Evolutionary conservation across 2,113 vertebrate species (phyloP).

Genomic region (Chiloscyllium plagiosum): DNA sequence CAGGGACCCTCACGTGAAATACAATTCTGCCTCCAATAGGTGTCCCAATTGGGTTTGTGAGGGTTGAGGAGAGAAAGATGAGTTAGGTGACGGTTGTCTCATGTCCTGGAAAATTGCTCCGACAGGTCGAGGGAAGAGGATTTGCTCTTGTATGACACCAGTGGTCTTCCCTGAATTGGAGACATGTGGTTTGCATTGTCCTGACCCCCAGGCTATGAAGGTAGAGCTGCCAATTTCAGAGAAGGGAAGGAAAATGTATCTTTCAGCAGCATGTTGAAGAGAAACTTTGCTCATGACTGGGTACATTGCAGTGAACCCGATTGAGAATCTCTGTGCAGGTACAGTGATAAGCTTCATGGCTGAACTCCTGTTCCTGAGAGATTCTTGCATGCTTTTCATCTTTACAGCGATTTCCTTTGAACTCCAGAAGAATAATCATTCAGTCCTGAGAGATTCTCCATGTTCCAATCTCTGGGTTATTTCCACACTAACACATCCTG

Average conservation of each 20-base stretch:
- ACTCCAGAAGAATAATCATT: background rate
- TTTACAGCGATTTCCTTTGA: background rate
- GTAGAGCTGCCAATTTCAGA: background rate
- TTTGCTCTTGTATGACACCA: background rate
- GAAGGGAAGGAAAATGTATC: background rate
- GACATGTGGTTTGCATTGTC: background rate
- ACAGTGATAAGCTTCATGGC: background rate
- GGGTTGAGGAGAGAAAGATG: background rate
- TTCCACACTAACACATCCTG: background rate
- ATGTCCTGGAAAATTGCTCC: background rate
- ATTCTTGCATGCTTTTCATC: background rate
- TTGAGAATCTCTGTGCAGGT: background rate
- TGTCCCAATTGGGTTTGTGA: background rate
- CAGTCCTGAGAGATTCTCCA: background rate
- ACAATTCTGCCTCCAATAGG: background rate
- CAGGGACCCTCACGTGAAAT: background rate
- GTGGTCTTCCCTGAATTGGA: background rate
- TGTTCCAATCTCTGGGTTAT: background rate
- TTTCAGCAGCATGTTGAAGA: no score
- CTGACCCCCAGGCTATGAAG: background rate
- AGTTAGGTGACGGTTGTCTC: background rate
- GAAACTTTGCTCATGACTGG: background rate
- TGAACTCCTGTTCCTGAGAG: background rate
- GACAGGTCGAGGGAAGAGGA: background rate
- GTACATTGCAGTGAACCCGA: background rate